A percentile compares a stretch with the other conserved stretches of the same genome.
Evolutionary conservation across 2,113 vertebrate genomes (phyloP).

Genomic region (Peromyscus leucopus): DNA sequence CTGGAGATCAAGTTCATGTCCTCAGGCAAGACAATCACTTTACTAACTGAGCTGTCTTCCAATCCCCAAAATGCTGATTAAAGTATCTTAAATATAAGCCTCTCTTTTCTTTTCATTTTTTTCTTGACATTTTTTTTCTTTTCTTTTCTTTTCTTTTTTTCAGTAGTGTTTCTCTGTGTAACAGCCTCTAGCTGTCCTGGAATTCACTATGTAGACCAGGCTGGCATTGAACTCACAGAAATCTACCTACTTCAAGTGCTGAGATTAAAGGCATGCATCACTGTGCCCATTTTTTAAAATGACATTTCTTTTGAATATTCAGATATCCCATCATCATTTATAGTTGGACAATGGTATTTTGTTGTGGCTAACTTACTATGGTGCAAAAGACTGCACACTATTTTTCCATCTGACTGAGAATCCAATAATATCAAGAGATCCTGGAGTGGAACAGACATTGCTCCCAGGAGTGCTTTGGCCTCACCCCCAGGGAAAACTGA

Average conservation of each 20-base stretch:
- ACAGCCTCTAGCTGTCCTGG: neutral
- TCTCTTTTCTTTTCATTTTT: neutral
- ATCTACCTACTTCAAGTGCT: neutral
- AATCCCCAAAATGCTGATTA: neutral
- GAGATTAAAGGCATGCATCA: neutral
- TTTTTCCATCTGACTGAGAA: neutral
- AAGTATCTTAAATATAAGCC: neutral
- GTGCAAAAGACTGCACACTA: neutral
- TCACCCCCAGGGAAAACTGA: neutral
- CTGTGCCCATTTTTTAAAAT: neutral
- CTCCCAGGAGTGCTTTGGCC: neutral
- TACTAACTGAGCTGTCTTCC: neutral
- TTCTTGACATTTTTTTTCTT: neutral
- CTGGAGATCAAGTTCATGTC: neutral
- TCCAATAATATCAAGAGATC: neutral
- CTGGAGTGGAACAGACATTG: neutral
- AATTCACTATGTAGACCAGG: neutral
- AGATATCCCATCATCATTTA: neutral
- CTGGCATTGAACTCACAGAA: neutral
- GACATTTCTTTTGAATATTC: conserved; percentile 30
- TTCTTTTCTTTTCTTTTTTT: neutral
- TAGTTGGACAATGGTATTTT: neutral
- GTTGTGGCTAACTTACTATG: neutral
- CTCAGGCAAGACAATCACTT: neutral
- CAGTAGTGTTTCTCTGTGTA: neutral